These are phyloP conservation scores for Pterostichus niger DNA, from an alignment of 2,888 invertebrate species.

Conservation along the genomic window DNA sequence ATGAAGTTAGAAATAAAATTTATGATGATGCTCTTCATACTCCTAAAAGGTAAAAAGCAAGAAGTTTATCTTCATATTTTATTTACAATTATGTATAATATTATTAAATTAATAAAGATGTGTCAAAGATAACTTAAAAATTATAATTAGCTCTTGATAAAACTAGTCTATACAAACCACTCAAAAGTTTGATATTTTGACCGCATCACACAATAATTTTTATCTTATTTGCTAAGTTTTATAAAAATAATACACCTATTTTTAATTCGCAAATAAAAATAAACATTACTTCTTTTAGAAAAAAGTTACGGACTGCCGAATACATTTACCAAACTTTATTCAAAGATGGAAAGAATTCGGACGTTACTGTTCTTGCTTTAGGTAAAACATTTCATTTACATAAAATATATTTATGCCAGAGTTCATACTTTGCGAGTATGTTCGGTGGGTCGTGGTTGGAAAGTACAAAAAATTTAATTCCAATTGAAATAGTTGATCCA, in stretches of 20 bases:
- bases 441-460: conserved; percentile 90
- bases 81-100: background rate
- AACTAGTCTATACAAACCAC: background rate
- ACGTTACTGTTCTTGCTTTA: conserved; percentile 85
- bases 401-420: conserved; percentile 89
- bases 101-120: background rate
- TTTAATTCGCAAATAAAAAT: background rate
- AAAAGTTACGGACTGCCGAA: conserved; percentile 80
- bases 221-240: background rate
- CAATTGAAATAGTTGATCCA: conserved; percentile 85
- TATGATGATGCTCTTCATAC: conserved; percentile 80
- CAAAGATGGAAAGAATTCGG: conserved; percentile 87
- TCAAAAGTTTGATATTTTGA: conserved; percentile 3
- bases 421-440: conserved; percentile 90
- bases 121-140: background rate
- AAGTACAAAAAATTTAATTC: conserved; percentile 82
- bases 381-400: conserved; percentile 87
- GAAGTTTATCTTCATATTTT: conserved; percentile 34
- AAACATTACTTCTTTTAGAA: conserved; percentile 14
- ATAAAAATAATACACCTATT: background rate
- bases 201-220: conserved; percentile 1
- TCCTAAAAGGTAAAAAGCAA: conserved; percentile 81
- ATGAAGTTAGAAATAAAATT: conserved; percentile 78
- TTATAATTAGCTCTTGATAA: background rate
- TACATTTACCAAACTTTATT: conserved; percentile 89